These are phyloP conservation scores for Scatophagus argus DNA, from an alignment of 2,113 vertebrate species.

Conservation along the genomic window DNA sequence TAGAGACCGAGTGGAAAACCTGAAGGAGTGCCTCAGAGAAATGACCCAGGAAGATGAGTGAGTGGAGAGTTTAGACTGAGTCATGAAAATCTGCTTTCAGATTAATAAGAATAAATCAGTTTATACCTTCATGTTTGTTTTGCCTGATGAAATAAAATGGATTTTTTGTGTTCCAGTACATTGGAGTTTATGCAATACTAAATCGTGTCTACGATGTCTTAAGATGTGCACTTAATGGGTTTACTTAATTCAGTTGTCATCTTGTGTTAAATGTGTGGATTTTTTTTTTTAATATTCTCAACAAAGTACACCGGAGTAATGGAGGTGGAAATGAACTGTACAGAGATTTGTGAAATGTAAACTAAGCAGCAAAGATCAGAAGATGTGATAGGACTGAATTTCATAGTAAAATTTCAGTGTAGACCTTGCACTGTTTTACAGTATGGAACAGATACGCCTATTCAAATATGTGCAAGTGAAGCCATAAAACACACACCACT, in stretches of 20 bases:
- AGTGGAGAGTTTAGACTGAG: not conserved
- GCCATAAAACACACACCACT: not conserved
- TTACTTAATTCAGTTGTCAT: not conserved
- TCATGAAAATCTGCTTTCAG: not conserved
- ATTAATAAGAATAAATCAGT: no score
- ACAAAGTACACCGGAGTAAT: not conserved
- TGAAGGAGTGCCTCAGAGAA: conserved; percentile 78
- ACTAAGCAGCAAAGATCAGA: not conserved
- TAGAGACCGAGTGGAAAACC: conserved; percentile 54
- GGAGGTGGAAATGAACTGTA: no score
- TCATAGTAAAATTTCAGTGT: not conserved
- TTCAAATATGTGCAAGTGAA: not conserved
- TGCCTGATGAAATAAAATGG: not conserved
- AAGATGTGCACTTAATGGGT: not conserved
- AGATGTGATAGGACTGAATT: not conserved
- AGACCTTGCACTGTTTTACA: not conserved
- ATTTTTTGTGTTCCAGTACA: not conserved
- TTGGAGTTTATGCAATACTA: not conserved
- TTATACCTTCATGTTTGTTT: no score
- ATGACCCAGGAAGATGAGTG: conserved; percentile 63
- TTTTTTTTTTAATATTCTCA: not conserved
- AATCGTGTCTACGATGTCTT: not conserved
- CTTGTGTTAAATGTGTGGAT: not conserved
- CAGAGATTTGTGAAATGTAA: not conserved
- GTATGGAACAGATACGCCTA: not conserved